These are phyloP conservation scores for Potamarius usumacintae DNA, from an alignment of 2,113 vertebrate genomes.

Conservation along the genomic window DNA sequence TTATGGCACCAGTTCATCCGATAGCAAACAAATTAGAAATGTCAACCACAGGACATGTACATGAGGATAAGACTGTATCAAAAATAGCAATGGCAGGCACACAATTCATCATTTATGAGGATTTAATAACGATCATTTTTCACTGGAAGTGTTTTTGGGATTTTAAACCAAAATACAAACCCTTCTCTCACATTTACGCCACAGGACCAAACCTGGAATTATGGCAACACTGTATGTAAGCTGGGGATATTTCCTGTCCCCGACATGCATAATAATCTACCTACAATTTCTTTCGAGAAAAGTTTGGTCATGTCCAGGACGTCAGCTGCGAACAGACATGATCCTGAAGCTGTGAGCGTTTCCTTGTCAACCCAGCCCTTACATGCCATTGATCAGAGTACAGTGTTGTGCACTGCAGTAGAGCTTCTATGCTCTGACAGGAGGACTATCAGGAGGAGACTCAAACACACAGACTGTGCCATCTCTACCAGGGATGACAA, in stretches of 20 bases:
- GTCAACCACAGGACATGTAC: not conserved
- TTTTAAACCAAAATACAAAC: not conserved
- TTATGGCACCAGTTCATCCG: not conserved
- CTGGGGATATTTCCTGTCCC: not conserved
- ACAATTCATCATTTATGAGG: not conserved
- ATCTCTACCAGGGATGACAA: conserved; percentile 13
- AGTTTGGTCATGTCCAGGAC: not conserved
- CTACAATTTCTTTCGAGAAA: not conserved
- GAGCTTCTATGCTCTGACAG: conserved; percentile 12
- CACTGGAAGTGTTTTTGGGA: not conserved
- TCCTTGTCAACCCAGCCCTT: not conserved
- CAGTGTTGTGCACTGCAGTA: conserved; percentile 8
- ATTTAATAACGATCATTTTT: not conserved
- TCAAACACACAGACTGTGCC: conserved; percentile 7
- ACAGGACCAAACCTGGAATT: not conserved
- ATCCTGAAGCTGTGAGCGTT: not conserved
- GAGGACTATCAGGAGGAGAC: not conserved
- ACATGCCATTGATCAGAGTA: not conserved
- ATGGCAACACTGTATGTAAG: not conserved
- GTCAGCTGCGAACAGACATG: not conserved
- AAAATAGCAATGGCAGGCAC: not conserved
- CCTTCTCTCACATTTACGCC: not conserved
- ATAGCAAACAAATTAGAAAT: not conserved
- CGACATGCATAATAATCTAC: not conserved
- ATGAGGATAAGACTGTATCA: not conserved